phyloP scores from a whole-genome alignment of 2,888 invertebrate genomes.

The Meloe dianella region DNA sequence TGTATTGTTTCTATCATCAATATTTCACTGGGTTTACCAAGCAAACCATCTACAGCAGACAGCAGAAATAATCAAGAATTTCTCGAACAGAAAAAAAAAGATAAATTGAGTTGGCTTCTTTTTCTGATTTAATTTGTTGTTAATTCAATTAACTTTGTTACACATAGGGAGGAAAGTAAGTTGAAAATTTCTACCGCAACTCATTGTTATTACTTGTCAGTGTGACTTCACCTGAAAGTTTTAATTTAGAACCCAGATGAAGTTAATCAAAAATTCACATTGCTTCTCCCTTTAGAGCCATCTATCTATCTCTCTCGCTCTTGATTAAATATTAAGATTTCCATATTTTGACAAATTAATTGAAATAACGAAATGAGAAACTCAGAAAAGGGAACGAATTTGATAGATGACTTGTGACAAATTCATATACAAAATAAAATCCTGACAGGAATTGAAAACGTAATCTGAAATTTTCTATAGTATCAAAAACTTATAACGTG shows the following conservation, averaged over 20 bases:
- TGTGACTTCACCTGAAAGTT: slow-evolving; percentile 18
- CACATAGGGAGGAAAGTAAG: background rate
- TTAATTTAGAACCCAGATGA: slow-evolving; percentile 18
- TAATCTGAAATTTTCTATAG: background rate
- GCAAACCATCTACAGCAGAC: background rate
- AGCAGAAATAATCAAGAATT: background rate
- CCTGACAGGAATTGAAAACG: background rate
- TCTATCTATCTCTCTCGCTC: background rate
- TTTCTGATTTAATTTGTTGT: background rate
- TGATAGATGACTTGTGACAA: background rate
- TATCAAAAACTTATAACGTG: background rate
- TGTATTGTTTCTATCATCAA: background rate
- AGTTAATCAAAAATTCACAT: slow-evolving; percentile 25
- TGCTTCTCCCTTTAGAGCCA: background rate
- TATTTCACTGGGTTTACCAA: background rate
- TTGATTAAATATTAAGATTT: background rate
- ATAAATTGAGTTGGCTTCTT: background rate
- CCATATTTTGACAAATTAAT: slow-evolving; percentile 6
- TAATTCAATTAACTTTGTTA: background rate
- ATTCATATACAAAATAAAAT: background rate
- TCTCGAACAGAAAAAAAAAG: background rate
- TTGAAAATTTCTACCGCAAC: background rate
- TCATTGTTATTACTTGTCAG: background rate
- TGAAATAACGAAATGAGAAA: background rate
- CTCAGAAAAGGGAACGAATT: background rate